Percentiles rank a stretch among this genome's conserved stretches.
Conservation (phyloP, 2,797 vertebrate genomes). For the Podarcis lilfordi region DNA sequence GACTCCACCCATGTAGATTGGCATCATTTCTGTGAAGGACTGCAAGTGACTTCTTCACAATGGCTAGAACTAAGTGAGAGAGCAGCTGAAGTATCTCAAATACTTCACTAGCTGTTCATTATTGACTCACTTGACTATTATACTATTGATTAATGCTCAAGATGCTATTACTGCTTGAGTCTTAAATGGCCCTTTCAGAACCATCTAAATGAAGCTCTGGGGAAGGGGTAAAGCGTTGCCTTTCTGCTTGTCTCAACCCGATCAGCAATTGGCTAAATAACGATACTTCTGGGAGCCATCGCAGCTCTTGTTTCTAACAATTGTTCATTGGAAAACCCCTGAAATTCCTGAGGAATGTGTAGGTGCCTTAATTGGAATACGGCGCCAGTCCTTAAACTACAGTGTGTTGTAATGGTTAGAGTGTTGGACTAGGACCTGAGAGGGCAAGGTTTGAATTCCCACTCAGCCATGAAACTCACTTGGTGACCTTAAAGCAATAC, state of each 20-base stretch:
- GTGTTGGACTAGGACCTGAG: too few species aligned
- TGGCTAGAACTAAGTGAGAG: background rate
- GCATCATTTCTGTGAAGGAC: background rate
- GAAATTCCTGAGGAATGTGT: background rate
- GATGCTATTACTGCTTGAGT: slow-evolving; percentile 28
- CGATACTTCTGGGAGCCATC: slow-evolving; percentile 21
- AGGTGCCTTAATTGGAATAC: background rate
- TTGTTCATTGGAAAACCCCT: background rate
- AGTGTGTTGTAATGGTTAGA: too few species aligned
- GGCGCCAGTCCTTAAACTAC: background rate
- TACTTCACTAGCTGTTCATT: slow-evolving; percentile 49
- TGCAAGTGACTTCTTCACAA: background rate
- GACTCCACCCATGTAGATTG: background rate
- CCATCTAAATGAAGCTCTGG: slow-evolving; percentile 40
- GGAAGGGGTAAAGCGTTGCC: slow-evolving; percentile 30
- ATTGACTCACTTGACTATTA: slow-evolving; percentile 15
- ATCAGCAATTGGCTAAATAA: slow-evolving; percentile 16
- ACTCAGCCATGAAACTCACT: too few species aligned
- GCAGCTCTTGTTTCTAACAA: slow-evolving; percentile 3
- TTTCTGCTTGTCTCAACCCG: slow-evolving; percentile 11
- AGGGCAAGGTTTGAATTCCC: too few species aligned
- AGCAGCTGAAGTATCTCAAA: slow-evolving; percentile 5
- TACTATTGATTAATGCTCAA: slow-evolving; percentile 57
- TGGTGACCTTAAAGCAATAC: too few species aligned
- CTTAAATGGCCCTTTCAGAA: slow-evolving; percentile 41